These are phyloP conservation scores for Apamea crenata DNA, from an alignment of 2,888 invertebrate species.

Conservation along the genomic window DNA sequence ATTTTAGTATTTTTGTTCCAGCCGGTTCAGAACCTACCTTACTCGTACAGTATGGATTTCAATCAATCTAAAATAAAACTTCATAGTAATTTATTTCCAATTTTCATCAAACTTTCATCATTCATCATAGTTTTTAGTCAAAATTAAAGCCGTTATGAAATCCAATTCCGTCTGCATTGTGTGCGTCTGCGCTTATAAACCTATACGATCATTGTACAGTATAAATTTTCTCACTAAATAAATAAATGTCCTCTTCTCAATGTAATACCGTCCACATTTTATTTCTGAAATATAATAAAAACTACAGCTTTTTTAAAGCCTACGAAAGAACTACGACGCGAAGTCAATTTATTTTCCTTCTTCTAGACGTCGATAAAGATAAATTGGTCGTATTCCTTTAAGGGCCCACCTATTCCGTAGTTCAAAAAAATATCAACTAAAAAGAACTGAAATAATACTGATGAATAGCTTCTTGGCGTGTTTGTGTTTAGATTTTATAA, in stretches of 20 bases:
- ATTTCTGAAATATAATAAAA: slow-evolving; percentile 41
- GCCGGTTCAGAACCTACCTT: not conserved
- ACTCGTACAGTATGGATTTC: not conserved
- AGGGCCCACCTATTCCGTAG: slow-evolving; percentile 41
- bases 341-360: slow-evolving; percentile 63
- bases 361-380: slow-evolving; percentile 61
- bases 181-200: not conserved
- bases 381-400: slow-evolving; percentile 62
- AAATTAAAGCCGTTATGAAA: not conserved
- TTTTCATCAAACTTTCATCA: not conserved
- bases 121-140: not conserved
- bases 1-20: not conserved
- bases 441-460: slow-evolving; percentile 45
- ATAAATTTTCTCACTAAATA: slow-evolving; percentile 9
- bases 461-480: slow-evolving; percentile 36
- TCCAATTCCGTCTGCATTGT: not conserved
- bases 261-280: slow-evolving; percentile 20
- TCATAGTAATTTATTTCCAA: not conserved
- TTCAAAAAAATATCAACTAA: slow-evolving; percentile 42
- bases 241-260: slow-evolving; percentile 18
- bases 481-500: slow-evolving; percentile 18
- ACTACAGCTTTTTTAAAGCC: slow-evolving; percentile 43
- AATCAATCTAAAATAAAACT: not conserved
- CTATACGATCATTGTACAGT: not conserved
- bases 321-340: slow-evolving; percentile 37